Evolutionary conservation across 2,113 vertebrate species (phyloP).

Genomic region (Sinocyclocheilus anophthalmus): DNA sequence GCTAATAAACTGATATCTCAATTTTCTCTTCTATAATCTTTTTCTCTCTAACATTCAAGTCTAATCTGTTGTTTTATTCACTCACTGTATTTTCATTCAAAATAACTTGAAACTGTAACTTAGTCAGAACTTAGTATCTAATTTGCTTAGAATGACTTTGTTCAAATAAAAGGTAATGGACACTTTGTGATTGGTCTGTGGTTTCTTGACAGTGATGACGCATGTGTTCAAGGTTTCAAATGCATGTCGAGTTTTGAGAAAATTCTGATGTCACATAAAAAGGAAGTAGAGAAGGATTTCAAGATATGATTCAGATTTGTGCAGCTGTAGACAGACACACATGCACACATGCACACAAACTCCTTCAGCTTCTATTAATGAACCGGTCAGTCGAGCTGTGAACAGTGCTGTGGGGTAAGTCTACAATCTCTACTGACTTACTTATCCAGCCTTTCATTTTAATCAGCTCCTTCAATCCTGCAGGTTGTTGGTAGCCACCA

Average conservation of each 20-base stretch:
- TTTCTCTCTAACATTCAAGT: not conserved
- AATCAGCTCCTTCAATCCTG: not conserved
- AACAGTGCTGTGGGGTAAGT: constrained; percentile 4
- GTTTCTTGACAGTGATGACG: too few species aligned
- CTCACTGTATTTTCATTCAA: not conserved
- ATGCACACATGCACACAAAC: too few species aligned
- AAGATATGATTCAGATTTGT: not conserved
- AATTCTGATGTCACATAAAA: not conserved
- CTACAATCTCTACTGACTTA: too few species aligned
- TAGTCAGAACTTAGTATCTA: not conserved
- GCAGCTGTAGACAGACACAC: not conserved
- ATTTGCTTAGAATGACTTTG: not conserved
- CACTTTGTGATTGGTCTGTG: not conserved
- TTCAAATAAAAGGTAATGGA: not conserved
- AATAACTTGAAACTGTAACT: too few species aligned
- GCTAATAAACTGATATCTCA: not conserved
- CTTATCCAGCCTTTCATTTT: not conserved
- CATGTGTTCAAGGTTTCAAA: too few species aligned
- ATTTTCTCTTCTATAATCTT: not conserved
- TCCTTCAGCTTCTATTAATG: not conserved
- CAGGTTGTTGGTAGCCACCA: not conserved
- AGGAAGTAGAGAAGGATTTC: not conserved
- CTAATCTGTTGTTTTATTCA: not conserved
- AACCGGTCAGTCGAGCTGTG: not conserved
- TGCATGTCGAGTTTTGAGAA: not conserved